A percentile compares a stretch with the other conserved stretches of the same genome.
phyloP scores from a whole-genome alignment of 2,888 invertebrate genomes.

The Drosophila acutilabella region DNA sequence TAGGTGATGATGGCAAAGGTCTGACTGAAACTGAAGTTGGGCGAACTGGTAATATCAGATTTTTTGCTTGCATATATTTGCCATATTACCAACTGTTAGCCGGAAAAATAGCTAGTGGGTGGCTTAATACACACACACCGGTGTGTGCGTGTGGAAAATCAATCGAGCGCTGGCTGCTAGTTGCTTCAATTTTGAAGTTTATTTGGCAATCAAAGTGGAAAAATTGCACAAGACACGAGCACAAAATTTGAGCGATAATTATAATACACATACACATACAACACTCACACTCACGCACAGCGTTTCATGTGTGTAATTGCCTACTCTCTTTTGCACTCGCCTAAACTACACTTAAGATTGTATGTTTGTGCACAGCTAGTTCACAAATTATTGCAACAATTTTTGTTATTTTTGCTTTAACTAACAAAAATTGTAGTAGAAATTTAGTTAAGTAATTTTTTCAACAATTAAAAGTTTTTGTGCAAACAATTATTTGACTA shows the following conservation, averaged over 20 bases:
- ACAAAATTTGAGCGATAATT: conserved; percentile 47
- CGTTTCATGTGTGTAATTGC: conserved; percentile 37
- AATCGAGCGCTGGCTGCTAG: conserved; percentile 35
- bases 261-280: conserved; percentile 34
- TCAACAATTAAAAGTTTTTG: neutral
- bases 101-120: conserved; percentile 40
- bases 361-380: conserved; percentile 7
- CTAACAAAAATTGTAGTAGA: no score
- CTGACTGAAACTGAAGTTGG: conserved; percentile 33
- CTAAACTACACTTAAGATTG: conserved; percentile 13
- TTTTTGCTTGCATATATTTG: neutral
- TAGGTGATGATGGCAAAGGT: conserved; percentile 25
- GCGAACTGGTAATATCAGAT: conserved; percentile 28
- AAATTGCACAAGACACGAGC: conserved; percentile 54
- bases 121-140: conserved; percentile 23
- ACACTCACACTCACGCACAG: neutral
- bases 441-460: no score
- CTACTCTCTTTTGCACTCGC: conserved; percentile 45
- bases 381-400: no score
- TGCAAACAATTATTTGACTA: neutral
- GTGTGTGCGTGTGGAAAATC: conserved; percentile 47
- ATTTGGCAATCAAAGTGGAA: conserved; percentile 41
- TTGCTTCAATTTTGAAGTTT: conserved; percentile 26
- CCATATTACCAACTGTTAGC: conserved; percentile 9
- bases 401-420: no score